Percentiles rank a stretch among this genome's conserved stretches.
Conservation (phyloP, 2,888 invertebrate genomes). For the Terebella lapidaria region DNA sequence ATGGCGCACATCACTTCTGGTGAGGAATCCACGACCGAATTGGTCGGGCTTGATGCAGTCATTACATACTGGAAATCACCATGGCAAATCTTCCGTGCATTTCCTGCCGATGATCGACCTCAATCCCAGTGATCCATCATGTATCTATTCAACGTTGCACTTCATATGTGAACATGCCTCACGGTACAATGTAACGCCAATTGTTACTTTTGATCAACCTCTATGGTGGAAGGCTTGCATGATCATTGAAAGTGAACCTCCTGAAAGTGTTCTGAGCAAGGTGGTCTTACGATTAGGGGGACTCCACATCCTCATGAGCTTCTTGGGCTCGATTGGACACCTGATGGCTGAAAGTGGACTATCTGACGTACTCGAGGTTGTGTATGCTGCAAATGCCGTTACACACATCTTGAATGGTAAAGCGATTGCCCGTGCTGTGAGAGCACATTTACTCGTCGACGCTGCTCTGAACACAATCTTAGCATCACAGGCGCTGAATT, state of each 20-base stretch:
- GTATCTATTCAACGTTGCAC: constrained; percentile 13
- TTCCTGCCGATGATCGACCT: constrained; percentile 29
- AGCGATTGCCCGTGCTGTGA: constrained; percentile 23
- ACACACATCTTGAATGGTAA: constrained; percentile 29
- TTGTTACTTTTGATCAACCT: constrained; percentile 27
- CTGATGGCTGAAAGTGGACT: constrained; percentile 27
- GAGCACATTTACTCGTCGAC: constrained; percentile 16
- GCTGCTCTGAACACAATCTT: too few relatives aligned
- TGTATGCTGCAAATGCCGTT: constrained; percentile 29
- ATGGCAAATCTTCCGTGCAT: constrained; percentile 20
- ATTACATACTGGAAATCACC: constrained; percentile 15
- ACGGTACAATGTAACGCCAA: too few relatives aligned
- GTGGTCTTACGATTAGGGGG: constrained; percentile 21
- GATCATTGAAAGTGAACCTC: constrained; percentile 10
- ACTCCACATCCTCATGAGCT: constrained; percentile 28
- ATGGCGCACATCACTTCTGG: not conserved
- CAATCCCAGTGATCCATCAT: constrained; percentile 22
- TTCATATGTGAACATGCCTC: too few relatives aligned
- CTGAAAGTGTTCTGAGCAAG: constrained; percentile 10
- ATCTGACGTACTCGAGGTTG: constrained; percentile 23
- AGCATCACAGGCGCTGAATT: too few relatives aligned
- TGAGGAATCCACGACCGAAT: not conserved
- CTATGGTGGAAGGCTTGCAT: constrained; percentile 21
- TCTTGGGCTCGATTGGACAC: constrained; percentile 27
- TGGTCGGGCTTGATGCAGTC: not conserved